Evolutionary conservation across 2,888 invertebrate genomes (phyloP).

Genomic region (Dryobota labecula): DNA sequence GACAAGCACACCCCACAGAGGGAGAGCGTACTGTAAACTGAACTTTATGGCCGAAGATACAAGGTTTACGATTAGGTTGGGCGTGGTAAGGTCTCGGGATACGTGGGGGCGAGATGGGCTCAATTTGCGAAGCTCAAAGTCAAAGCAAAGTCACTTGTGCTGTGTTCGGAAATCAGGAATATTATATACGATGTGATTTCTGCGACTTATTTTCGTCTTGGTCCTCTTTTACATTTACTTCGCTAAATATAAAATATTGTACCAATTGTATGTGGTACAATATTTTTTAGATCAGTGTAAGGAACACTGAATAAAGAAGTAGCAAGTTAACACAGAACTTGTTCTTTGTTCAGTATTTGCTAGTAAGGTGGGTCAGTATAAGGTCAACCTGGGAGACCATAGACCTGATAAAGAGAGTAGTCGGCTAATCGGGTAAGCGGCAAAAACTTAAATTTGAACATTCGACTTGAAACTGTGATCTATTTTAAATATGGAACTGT

Average conservation of each 20-base stretch:
- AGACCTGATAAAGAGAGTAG: constrained; percentile 23
- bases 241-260: neutral
- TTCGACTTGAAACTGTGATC: constrained; percentile 42
- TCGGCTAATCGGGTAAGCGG: constrained; percentile 55
- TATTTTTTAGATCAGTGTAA: neutral
- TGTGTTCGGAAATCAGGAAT: too few relatives aligned
- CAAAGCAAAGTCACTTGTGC: neutral
- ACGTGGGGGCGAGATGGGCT: neutral
- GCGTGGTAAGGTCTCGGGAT: neutral
- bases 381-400: neutral
- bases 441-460: constrained; percentile 24
- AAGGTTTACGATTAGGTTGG: neutral
- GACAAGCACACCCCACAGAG: constrained; percentile 89
- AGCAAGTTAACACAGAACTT: neutral
- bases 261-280: constrained; percentile 5
- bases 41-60: accelerated
- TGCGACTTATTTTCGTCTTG: neutral
- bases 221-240: neutral
- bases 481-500: constrained; percentile 33
- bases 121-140: constrained; percentile 10
- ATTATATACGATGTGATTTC: neutral
- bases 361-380: neutral
- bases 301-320: constrained; percentile 6
- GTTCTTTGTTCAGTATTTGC: constrained; percentile 17
- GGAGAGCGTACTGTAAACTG: constrained; percentile 93